Percentiles rank a stretch among this genome's conserved stretches.
Evolutionary conservation across 2,797 vertebrate genomes (phyloP).

Genomic region (Molothrus aeneus): DNA sequence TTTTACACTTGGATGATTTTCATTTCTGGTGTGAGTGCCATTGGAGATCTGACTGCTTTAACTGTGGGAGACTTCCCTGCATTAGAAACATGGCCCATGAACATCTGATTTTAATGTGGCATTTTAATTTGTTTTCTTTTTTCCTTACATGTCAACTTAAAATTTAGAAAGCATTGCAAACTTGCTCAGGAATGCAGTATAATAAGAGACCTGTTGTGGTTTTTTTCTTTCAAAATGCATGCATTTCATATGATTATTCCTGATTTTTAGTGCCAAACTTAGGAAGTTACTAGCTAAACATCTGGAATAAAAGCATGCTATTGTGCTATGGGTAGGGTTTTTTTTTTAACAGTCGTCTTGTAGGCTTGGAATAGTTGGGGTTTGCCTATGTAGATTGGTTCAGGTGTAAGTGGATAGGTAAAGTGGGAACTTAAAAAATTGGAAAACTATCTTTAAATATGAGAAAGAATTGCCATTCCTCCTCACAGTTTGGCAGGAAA

Average conservation of each 20-base stretch:
- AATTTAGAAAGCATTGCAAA: background rate
- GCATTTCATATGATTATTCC: background rate
- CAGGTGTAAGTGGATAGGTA: background rate
- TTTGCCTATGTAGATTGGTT: background rate
- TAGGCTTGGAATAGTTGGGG: background rate
- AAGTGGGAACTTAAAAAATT: background rate
- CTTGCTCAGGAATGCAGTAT: background rate
- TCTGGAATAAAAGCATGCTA: background rate
- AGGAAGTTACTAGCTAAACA: background rate
- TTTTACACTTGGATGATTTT: background rate
- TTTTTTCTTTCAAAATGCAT: background rate
- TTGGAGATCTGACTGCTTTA: background rate
- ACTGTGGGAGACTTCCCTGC: background rate
- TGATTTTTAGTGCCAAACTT: background rate
- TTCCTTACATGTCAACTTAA: background rate
- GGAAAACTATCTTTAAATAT: background rate
- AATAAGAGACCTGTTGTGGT: background rate
- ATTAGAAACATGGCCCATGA: background rate
- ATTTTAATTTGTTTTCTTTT: background rate
- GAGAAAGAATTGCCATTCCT: background rate
- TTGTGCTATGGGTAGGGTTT: background rate
- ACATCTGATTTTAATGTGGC: background rate
- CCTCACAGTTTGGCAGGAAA: background rate
- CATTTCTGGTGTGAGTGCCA: background rate
- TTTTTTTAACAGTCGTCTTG: background rate